These are phyloP conservation scores for Ptychoptera contaminata DNA, from an alignment of 2,888 invertebrate species.

Conservation along the genomic window DNA sequence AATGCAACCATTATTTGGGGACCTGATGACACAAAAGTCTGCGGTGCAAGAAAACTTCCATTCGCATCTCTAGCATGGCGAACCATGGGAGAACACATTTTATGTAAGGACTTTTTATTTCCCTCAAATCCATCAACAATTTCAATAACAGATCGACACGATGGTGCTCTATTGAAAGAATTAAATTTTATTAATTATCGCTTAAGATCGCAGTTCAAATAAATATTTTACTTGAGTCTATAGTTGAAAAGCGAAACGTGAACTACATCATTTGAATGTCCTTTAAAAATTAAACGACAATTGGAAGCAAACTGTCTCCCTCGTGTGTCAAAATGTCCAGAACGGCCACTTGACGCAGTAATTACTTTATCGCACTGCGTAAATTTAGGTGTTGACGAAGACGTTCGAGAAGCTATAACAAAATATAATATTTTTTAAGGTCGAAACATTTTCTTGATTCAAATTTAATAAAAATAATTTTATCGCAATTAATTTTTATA, in stretches of 20 bases:
- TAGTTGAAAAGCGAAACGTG: conserved; percentile 61
- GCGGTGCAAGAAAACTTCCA: conserved; percentile 41
- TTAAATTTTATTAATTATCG: conserved; percentile 18
- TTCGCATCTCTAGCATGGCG: conserved; percentile 43
- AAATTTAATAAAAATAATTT: no score
- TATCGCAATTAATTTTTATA: no score
- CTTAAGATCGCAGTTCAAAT: not conserved
- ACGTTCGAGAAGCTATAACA: conserved; percentile 14
- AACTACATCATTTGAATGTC: conserved; percentile 52
- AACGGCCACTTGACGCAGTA: conserved; percentile 34
- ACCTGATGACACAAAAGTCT: conserved; percentile 48
- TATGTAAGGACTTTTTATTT: conserved; percentile 39
- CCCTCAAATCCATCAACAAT: conserved; percentile 43
- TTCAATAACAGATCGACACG: conserved; percentile 56
- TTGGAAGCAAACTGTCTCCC: conserved; percentile 43
- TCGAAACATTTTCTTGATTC: conserved; percentile 21
- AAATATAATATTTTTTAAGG: conserved; percentile 6
- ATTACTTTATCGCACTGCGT: conserved; percentile 11
- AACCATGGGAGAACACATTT: conserved; percentile 49
- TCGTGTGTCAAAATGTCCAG: conserved; percentile 53
- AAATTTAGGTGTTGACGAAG: conserved; percentile 12
- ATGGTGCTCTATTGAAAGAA: conserved; percentile 32
- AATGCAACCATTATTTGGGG: conserved; percentile 48
- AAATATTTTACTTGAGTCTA: conserved; percentile 38
- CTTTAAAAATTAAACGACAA: conserved; percentile 52